Evolutionary conservation across 2,113 vertebrate species (phyloP).

Genomic region (Ranitomeya variabilis): DNA sequence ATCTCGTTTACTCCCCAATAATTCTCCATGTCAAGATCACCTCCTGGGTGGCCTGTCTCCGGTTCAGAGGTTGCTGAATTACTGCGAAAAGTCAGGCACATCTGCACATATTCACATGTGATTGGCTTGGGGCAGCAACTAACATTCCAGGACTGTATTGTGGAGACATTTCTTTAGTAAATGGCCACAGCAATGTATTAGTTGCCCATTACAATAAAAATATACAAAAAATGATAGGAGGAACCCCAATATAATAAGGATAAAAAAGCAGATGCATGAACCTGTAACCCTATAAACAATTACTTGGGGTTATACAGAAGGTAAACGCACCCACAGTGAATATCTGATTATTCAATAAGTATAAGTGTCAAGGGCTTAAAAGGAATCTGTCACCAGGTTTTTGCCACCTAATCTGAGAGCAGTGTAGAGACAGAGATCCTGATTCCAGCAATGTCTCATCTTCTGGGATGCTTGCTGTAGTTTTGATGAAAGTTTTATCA

Average conservation of each 20-base stretch:
- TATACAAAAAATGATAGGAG: neutral
- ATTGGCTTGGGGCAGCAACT: conserved; percentile 20
- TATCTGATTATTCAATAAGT: too few species aligned
- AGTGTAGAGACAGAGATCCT: too few species aligned
- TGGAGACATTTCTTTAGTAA: neutral
- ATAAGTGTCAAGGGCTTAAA: too few species aligned
- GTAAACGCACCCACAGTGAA: too few species aligned
- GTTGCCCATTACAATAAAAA: neutral
- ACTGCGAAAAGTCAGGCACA: conserved; percentile 14
- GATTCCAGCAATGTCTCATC: too few species aligned
- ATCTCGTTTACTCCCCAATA: conserved; percentile 32
- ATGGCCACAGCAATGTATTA: neutral
- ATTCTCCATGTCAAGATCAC: conserved; percentile 45
- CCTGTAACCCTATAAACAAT: neutral
- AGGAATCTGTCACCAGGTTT: too few species aligned
- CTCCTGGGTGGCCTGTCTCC: conserved; percentile 51
- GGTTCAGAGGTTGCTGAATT: conserved; percentile 29
- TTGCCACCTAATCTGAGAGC: too few species aligned
- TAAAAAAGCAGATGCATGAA: neutral
- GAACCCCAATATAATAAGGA: neutral
- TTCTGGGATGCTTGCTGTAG: too few species aligned
- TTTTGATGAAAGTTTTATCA: too few species aligned
- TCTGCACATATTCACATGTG: conserved; percentile 36
- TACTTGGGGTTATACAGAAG: neutral
- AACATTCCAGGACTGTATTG: neutral